Evolutionary conservation across 2,797 vertebrate species (phyloP).

Genomic region (Girardinus metallicus): DNA sequence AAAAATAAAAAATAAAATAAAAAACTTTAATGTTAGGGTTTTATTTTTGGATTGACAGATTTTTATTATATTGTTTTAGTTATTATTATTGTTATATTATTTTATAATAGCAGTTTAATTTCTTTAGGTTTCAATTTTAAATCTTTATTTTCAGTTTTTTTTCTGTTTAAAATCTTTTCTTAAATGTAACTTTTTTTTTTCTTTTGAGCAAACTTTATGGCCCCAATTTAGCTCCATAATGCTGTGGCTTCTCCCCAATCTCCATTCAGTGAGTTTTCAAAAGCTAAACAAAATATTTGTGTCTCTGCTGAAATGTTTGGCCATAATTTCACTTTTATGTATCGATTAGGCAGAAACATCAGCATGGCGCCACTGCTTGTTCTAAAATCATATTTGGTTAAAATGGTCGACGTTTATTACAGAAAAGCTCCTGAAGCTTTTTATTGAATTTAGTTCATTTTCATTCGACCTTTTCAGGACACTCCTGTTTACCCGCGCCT

Average conservation of each 20-base stretch:
- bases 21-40: too few species aligned
- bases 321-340: not conserved
- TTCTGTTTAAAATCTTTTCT: too few species aligned
- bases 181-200: too few species aligned
- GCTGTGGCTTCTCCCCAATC: not conserved
- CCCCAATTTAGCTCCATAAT: too few species aligned
- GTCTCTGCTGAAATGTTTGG: not conserved
- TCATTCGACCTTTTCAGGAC: conserved; percentile 4
- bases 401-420: not conserved
- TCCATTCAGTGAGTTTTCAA: not conserved
- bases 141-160: too few species aligned
- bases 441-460: conserved; percentile 5
- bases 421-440: not conserved
- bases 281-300: not conserved
- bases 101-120: too few species aligned
- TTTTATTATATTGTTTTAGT: too few species aligned
- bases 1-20: too few species aligned
- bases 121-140: too few species aligned
- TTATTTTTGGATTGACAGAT: too few species aligned
- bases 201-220: too few species aligned
- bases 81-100: too few species aligned
- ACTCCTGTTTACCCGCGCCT: not conserved
- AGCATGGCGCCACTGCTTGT: not conserved
- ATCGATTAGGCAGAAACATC: not conserved
- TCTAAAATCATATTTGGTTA: not conserved